Base-by-base conservation (phyloP, 2,113 vertebrate species). In the Turnix velox region DNA sequence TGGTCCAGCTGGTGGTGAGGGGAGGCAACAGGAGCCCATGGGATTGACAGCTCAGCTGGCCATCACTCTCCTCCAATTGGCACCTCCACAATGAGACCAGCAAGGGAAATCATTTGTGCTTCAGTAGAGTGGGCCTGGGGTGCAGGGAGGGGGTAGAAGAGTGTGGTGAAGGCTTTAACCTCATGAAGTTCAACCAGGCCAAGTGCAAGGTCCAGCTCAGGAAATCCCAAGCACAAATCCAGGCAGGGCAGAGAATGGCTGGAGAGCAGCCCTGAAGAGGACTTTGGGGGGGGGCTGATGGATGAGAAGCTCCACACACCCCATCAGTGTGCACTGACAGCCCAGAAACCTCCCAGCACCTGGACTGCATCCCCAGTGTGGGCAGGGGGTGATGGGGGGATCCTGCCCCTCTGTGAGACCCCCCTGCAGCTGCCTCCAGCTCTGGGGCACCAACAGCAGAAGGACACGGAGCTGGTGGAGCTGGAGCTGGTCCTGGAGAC, bases 1-100 rank as follows among this genome's bases (percentile, higher is more conserved):
- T 3, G 10, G 30, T 4, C 18, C 10, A 9, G 43, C 24, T 15
- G 1, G 30, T 1, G 1, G 30, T 2, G 59, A 30, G 3, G 5
- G 52, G 4, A 30, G n/a, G 9, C n/a, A n/a, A n/a, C n/a, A n/a
- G n/a, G n/a, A n/a, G n/a, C 40, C 73, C 6, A 5, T 33, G 4
- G 62, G 20, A 90, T 10, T 54, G 39, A 8, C 1, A 22, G 55
- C 45, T 42, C 24, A 18, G 51, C 54, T 58, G 13, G 13, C 18
- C 4, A 3, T 2, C 33, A 7, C 43, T n/a, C 28, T 39, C 37
- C 14, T 52, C 25, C 2, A 4, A 23, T 2, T 1, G 2, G 31
- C 42, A 8, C 2, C 28, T 61, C 82, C 1, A 0, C 17, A 20
- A 6, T 2, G 6, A 27, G 46, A 55, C 10, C 48, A 57, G 42